These are phyloP conservation scores for Agrilus planipennis DNA, from an alignment of 1,140 invertebrate species.

Conservation along the genomic window DNA sequence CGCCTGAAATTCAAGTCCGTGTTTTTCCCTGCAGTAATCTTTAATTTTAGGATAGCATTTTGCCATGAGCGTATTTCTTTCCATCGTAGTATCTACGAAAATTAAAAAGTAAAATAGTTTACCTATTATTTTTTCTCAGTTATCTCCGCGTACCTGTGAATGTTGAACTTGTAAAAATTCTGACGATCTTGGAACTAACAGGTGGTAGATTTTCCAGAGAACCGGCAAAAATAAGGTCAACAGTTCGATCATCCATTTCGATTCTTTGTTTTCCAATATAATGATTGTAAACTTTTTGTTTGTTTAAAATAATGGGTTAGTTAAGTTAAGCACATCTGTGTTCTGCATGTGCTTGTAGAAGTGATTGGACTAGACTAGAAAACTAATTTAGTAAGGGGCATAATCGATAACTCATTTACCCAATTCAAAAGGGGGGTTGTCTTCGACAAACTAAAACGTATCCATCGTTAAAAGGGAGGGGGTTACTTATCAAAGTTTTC, in stretches of 20 bases:
- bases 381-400: no score
- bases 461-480: no score
- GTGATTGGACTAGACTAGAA: no score
- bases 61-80: conserved; percentile 95
- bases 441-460: no score
- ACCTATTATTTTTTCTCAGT: neutral
- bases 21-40: conserved; percentile 93
- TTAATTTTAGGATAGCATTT: conserved; percentile 96
- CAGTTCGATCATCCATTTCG: conserved; percentile 81
- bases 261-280: no score
- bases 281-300: no score
- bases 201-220: conserved; percentile 80
- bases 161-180: conserved; percentile 97
- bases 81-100: conserved; percentile 85
- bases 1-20: conserved; percentile 98
- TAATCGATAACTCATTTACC: no score
- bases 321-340: no score
- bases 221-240: conserved; percentile 85
- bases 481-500: no score
- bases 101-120: conserved; percentile 1
- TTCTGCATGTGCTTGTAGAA: no score
- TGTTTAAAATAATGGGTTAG: no score
- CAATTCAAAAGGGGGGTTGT: no score
- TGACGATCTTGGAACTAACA: conserved; percentile 94
- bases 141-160: conserved; percentile 71